Percentiles rank a stretch among this genome's conserved stretches.
These are phyloP conservation scores for Bubalus kerabau DNA, from an alignment of 2,113 vertebrate species.

Conservation along the genomic window DNA sequence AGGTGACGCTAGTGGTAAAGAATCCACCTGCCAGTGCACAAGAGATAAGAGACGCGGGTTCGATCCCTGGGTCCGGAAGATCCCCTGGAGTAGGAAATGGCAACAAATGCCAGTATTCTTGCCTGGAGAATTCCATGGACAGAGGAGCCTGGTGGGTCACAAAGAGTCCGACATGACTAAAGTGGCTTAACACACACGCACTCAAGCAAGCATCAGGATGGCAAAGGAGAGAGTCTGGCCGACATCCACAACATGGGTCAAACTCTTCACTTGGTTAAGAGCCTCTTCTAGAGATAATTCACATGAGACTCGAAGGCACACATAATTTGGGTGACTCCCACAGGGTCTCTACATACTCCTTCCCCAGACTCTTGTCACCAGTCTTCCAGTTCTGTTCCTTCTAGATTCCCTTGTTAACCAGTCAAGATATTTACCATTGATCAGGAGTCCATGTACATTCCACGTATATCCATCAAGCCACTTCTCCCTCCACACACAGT, in stretches of 20 bases:
- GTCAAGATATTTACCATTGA: background rate
- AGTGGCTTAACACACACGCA: background rate
- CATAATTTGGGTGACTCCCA: background rate
- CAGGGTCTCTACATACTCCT: background rate
- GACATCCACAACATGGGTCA: background rate
- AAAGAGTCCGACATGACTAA: background rate
- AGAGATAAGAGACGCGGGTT: background rate
- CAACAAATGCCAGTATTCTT: background rate
- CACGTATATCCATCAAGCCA: background rate
- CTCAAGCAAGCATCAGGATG: background rate
- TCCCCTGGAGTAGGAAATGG: background rate
- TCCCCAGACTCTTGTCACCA: background rate
- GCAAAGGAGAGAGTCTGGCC: background rate
- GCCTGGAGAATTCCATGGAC: background rate
- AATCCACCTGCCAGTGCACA: background rate
- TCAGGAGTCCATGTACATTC: background rate
- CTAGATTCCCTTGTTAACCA: background rate
- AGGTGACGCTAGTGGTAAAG: background rate
- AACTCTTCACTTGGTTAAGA: background rate
- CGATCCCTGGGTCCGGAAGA: background rate
- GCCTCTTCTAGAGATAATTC: background rate
- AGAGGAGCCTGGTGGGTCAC: background rate
- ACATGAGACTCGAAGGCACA: background rate
- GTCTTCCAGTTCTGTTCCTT: background rate
- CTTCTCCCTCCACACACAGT: background rate